A percentile compares a stretch with the other conserved stretches of the same genome.
These are phyloP conservation scores for Drosophila arawakana DNA, from an alignment of 1,140 invertebrate species.

Conservation along the genomic window DNA sequence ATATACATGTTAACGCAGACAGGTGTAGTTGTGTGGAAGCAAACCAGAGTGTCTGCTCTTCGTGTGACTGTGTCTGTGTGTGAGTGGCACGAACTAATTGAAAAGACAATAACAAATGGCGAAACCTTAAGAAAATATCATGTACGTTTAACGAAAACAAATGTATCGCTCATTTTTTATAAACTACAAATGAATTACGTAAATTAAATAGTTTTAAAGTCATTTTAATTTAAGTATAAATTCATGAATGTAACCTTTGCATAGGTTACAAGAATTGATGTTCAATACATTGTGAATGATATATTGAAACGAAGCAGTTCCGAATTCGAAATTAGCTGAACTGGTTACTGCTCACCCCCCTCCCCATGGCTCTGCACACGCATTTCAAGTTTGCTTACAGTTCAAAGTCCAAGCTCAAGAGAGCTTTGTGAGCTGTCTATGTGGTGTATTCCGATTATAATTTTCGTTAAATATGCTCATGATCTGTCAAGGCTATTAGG, in stretches of 20 bases:
- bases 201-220: neutral
- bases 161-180: slow-evolving; percentile 2
- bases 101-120: slow-evolving; percentile 47
- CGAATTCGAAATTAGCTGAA: slow-evolving; percentile 27
- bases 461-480: slow-evolving; percentile 2
- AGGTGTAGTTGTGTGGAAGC: slow-evolving; percentile 49
- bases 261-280: too few relatives aligned
- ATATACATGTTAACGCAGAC: slow-evolving; percentile 30
- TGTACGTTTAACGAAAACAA: slow-evolving; percentile 20
- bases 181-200: neutral
- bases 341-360: neutral
- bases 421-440: neutral
- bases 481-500: slow-evolving; percentile 31
- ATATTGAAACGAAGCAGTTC: neutral
- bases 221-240: neutral
- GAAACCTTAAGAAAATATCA: slow-evolving; percentile 32
- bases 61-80: neutral
- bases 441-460: slow-evolving; percentile 7
- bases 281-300: slow-evolving; percentile 33
- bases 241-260: neutral
- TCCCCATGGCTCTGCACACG: slow-evolving; percentile 6
- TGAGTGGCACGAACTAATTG: slow-evolving; percentile 38
- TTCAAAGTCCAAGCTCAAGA: slow-evolving; percentile 47
- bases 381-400: slow-evolving; percentile 42
- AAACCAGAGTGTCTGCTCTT: slow-evolving; percentile 3